Conservation (phyloP, 30 jellyfish, hydroid and myxozoan genomes). For the Turritopsis rubra region DNA sequence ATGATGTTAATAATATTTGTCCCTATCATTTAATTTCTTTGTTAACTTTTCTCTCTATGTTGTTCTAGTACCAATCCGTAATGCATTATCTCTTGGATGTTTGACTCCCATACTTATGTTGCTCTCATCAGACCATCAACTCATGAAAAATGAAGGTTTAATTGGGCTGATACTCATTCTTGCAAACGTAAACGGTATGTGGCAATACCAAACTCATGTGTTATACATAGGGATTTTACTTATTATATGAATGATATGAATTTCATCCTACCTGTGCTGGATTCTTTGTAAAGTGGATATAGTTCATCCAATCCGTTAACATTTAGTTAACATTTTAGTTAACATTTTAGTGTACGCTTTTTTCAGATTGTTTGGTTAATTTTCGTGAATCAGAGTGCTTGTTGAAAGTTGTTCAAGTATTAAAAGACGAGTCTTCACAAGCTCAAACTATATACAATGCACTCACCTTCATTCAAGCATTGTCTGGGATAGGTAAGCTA, state of each 20-base stretch:
- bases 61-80: slow-evolving; percentile 23
- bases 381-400: slow-evolving; percentile 8
- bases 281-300: no score
- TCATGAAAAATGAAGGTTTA: slow-evolving; percentile 88
- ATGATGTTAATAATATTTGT: no score
- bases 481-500: slow-evolving; percentile 16
- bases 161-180: slow-evolving; percentile 55
- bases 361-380: slow-evolving; percentile 29
- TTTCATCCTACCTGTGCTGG: no score
- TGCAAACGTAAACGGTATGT: slow-evolving; percentile 51
- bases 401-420: background rate
- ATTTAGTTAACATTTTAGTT: background rate
- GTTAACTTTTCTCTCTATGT: background rate
- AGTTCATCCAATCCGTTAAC: background rate
- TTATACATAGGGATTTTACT: no score
- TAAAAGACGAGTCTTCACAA: slow-evolving; percentile 24
- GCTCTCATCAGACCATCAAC: slow-evolving; percentile 57
- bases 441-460: slow-evolving; percentile 30
- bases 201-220: no score
- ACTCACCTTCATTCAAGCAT: slow-evolving; percentile 34
- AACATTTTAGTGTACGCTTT: background rate
- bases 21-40: no score
- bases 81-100: slow-evolving; percentile 18
- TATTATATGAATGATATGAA: no score
- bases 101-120: slow-evolving; percentile 1